A percentile compares a stretch with the other conserved stretches of the same genome.
phyloP scores from a whole-genome alignment of 2,113 vertebrate genomes.

The Opisthocomus hoazin region DNA sequence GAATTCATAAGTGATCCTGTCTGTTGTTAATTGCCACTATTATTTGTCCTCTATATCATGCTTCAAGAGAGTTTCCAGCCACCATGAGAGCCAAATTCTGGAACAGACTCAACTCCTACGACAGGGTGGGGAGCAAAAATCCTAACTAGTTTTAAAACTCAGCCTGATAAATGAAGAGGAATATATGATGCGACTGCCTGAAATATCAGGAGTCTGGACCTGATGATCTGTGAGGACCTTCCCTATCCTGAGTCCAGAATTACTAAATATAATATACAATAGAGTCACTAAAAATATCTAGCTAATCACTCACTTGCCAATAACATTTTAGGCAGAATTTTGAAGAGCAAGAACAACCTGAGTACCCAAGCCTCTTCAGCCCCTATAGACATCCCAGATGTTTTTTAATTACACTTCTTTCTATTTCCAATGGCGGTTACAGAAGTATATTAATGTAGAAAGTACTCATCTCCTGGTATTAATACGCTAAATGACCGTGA shows the following conservation, averaged over 20 bases:
- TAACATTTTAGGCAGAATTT: background rate
- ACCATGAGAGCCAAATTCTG: background rate
- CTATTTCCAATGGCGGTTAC: background rate
- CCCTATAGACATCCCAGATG: background rate
- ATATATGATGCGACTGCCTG: slow-evolving; percentile 13
- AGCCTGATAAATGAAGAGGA: slow-evolving; percentile 18
- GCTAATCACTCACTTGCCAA: background rate
- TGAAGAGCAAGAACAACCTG: background rate
- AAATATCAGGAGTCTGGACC: slow-evolving; percentile 39
- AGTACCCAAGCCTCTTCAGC: background rate
- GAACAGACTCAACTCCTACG: background rate
- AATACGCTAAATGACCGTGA: background rate
- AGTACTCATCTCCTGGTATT: background rate
- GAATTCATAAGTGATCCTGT: background rate
- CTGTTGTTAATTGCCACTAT: background rate
- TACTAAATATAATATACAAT: background rate
- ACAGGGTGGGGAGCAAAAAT: background rate
- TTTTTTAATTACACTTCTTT: background rate
- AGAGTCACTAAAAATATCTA: slow-evolving; percentile 20
- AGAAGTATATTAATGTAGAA: background rate
- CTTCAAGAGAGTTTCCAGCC: background rate
- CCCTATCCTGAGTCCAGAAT: background rate
- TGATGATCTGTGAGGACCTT: background rate
- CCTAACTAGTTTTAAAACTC: slow-evolving; percentile 22
- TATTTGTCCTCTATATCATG: background rate